These are phyloP conservation scores for Timema podura DNA, from an alignment of 2,888 invertebrate species.

Conservation along the genomic window DNA sequence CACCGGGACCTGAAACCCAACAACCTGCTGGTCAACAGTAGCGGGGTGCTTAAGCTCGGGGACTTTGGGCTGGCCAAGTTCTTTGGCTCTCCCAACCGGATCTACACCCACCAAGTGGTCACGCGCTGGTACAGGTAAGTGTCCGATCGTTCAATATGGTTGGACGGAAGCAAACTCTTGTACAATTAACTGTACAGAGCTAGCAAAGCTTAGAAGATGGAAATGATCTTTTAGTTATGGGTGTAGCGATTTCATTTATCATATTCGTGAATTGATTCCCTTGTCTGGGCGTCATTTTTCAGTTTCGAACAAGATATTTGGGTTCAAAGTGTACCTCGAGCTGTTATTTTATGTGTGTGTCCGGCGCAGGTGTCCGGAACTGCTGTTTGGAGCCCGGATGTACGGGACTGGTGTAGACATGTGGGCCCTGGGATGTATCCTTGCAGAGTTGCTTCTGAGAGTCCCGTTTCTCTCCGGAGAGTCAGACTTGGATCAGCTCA, in stretches of 20 bases:
- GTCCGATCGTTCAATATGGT: too few species aligned
- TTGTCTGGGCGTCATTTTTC: too few species aligned
- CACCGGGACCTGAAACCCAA: conserved; percentile 99
- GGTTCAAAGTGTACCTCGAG: too few species aligned
- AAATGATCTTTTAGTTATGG: too few species aligned
- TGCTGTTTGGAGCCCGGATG: conserved; percentile 90
- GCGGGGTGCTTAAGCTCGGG: conserved; percentile 93
- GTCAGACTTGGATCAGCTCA: conserved; percentile 93
- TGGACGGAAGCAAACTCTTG: too few species aligned
- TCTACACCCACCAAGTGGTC: conserved; percentile 97
- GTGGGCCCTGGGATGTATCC: conserved; percentile 98
- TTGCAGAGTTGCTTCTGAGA: conserved; percentile 88
- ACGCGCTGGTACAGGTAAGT: conserved; percentile 84
- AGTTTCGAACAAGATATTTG: too few species aligned
- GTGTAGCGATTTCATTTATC: too few species aligned
- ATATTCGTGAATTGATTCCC: too few species aligned
- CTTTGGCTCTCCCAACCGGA: conserved; percentile 92
- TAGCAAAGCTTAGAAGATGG: too few species aligned
- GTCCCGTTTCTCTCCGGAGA: conserved; percentile 95
- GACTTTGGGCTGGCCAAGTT: conserved; percentile 99
- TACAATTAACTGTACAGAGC: too few species aligned
- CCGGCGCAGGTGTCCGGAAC: conserved; percentile 71
- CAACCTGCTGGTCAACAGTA: conserved; percentile 89
- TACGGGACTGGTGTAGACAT: conserved; percentile 97
- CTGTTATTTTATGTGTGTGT: too few species aligned